Conservation (phyloP, 2,113 vertebrate species). For the Triplophysa dalaica region DNA sequence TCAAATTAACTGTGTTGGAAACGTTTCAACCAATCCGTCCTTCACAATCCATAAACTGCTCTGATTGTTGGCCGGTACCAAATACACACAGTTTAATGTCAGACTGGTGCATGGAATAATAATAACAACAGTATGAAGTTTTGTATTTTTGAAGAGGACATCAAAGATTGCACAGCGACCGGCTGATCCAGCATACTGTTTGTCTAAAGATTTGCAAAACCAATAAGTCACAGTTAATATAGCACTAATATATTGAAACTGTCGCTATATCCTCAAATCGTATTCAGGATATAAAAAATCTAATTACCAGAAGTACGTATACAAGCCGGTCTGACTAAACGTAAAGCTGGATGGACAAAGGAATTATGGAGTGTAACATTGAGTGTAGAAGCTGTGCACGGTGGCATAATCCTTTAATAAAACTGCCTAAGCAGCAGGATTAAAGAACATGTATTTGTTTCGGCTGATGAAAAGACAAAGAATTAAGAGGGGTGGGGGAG, state of each 20-base stretch:
- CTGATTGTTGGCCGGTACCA: conserved; percentile 33
- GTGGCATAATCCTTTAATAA: conserved; percentile 67
- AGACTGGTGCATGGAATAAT: not conserved
- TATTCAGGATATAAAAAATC: not conserved
- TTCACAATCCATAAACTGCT: conserved; percentile 66
- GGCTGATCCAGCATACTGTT: conserved; percentile 64
- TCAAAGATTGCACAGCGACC: conserved; percentile 68
- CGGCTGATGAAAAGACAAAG: conserved; percentile 65
- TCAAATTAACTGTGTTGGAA: conserved; percentile 31
- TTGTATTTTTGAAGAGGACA: conserved; percentile 37
- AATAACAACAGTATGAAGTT: conserved; percentile 44
- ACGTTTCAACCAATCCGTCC: conserved; percentile 63
- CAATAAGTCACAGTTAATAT: conserved; percentile 70
- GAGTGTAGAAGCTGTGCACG: conserved; percentile 47
- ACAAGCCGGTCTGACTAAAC: not conserved
- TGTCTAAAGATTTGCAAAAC: conserved; percentile 64
- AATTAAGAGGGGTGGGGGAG: conserved; percentile 49
- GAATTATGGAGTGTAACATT: conserved; percentile 40
- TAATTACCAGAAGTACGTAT: not conserved
- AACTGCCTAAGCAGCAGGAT: conserved; percentile 68
- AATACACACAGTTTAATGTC: conserved; percentile 49
- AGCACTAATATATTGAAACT: conserved; percentile 67
- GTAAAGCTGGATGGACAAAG: conserved; percentile 25
- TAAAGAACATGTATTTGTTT: conserved; percentile 70
- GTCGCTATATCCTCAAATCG: conserved; percentile 38